Evolutionary conservation across 30 jellyfish, hydroid and myxozoan genomes (phyloP).

Genomic region (Catostylus mosaicus): DNA sequence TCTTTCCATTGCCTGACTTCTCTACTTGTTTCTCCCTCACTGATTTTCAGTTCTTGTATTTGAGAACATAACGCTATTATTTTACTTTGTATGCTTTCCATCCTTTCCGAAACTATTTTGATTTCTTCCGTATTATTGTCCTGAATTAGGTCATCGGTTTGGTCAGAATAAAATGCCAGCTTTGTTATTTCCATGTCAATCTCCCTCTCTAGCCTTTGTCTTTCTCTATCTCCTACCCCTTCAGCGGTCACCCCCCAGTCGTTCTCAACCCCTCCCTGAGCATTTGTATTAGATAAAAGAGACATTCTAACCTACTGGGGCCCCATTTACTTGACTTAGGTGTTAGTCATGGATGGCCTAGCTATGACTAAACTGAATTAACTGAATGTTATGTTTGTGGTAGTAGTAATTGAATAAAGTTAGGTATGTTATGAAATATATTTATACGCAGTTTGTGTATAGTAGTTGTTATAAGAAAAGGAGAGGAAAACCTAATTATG

Average conservation of each 20-base stretch:
- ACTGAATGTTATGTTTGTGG: too few species aligned
- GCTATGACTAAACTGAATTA: conserved; percentile 18
- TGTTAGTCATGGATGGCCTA: conserved; percentile 1
- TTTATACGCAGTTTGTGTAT: too few species aligned
- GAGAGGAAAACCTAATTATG: too few species aligned
- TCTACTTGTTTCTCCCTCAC: conserved; percentile 43
- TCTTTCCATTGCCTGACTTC: conserved; percentile 61
- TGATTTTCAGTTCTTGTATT: conserved; percentile 38
- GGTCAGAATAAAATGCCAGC: conserved; percentile 48
- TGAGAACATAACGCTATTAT: conserved; percentile 24
- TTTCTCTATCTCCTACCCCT: conserved; percentile 19
- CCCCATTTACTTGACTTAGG: conserved; percentile 28
- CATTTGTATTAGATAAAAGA: conserved; percentile 25
- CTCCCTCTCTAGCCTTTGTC: conserved; percentile 46
- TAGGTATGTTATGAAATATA: too few species aligned
- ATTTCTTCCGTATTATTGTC: conserved; percentile 49
- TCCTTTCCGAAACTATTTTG: conserved; percentile 43
- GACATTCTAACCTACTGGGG: conserved; percentile 61
- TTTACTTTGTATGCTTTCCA: conserved; percentile 10
- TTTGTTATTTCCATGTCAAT: conserved; percentile 47
- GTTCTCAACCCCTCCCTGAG: conserved; percentile 69
- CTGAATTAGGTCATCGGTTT: conserved; percentile 46
- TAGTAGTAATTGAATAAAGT: too few species aligned
- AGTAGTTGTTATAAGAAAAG: too few species aligned
- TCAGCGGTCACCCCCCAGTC: conserved; percentile 35